Evolutionary conservation across 2,113 vertebrate genomes (phyloP).

Genomic region (Otus sunia): DNA sequence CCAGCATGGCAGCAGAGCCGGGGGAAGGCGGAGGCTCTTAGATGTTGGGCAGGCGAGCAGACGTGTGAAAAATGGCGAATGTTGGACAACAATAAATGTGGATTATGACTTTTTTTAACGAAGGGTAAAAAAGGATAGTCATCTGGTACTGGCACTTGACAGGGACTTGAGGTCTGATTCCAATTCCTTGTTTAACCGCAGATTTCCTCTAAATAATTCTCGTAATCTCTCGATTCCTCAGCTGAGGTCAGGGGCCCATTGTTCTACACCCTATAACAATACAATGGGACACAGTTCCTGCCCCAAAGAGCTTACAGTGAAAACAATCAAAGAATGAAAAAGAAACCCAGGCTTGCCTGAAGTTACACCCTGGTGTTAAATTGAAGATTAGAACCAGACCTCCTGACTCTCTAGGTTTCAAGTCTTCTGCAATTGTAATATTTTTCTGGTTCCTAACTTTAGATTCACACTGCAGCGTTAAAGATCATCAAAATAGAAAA

Average conservation of each 20-base stretch:
- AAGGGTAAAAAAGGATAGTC: conserved; percentile 64
- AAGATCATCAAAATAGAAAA: conserved; percentile 22
- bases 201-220: conserved; percentile 71
- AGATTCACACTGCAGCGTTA: neutral
- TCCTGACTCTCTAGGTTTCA: conserved; percentile 56
- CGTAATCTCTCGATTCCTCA: conserved; percentile 64
- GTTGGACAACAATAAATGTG: conserved; percentile 51
- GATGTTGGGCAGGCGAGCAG: conserved; percentile 14
- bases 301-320: conserved; percentile 67
- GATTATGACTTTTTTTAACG: neutral
- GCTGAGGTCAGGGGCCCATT: conserved; percentile 68
- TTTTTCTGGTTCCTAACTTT: conserved; percentile 48
- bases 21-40: neutral
- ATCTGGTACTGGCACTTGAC: conserved; percentile 65
- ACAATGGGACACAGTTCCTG: conserved; percentile 69
- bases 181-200: conserved; percentile 68
- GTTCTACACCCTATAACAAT: conserved; percentile 69
- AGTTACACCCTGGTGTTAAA: conserved; percentile 69
- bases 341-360: conserved; percentile 60
- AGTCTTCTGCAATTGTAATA: conserved; percentile 20
- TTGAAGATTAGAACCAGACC: conserved; percentile 64
- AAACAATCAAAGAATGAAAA: conserved; percentile 70
- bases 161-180: conserved; percentile 63
- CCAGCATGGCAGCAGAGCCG: neutral
- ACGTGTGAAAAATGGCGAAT: conserved; percentile 49